Percentiles rank a stretch among this genome's conserved stretches.
Evolutionary conservation across 2,113 vertebrate species (phyloP).

Genomic region (Rhegmatorhina hoffmannsi): DNA sequence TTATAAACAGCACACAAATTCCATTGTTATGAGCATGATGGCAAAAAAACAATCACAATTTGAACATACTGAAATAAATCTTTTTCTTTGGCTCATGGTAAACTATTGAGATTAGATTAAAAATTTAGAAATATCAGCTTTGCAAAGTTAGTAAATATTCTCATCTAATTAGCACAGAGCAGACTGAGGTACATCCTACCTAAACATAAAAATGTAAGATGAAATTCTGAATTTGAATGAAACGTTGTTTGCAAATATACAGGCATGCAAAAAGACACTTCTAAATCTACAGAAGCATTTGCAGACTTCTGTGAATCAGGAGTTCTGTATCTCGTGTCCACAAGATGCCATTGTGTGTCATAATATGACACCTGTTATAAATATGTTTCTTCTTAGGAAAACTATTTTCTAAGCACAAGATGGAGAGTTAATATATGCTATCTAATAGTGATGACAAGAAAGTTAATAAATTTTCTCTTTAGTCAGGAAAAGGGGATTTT

Average conservation of each 20-base stretch:
- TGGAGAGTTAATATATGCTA: neutral
- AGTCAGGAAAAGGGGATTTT: neutral
- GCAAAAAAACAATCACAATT: neutral
- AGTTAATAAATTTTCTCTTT: neutral
- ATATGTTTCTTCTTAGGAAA: neutral
- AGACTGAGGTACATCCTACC: neutral
- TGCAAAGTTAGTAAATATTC: neutral
- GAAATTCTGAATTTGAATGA: neutral
- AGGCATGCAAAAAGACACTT: neutral
- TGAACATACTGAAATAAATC: neutral
- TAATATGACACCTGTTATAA: accelerated
- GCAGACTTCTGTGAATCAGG: neutral
- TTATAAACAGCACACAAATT: neutral
- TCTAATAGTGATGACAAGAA: neutral
- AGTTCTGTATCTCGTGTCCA: neutral
- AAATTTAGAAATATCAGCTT: neutral
- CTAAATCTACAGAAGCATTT: neutral
- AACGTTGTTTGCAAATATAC: neutral
- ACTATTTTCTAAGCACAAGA: neutral
- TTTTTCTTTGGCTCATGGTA: neutral
- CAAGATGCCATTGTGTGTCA: neutral
- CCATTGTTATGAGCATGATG: neutral
- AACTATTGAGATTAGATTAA: neutral
- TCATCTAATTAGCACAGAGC: neutral
- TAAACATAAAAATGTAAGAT: neutral